Base-by-base conservation (phyloP, 2,113 vertebrate species). In the Tragelaphus scriptus region DNA sequence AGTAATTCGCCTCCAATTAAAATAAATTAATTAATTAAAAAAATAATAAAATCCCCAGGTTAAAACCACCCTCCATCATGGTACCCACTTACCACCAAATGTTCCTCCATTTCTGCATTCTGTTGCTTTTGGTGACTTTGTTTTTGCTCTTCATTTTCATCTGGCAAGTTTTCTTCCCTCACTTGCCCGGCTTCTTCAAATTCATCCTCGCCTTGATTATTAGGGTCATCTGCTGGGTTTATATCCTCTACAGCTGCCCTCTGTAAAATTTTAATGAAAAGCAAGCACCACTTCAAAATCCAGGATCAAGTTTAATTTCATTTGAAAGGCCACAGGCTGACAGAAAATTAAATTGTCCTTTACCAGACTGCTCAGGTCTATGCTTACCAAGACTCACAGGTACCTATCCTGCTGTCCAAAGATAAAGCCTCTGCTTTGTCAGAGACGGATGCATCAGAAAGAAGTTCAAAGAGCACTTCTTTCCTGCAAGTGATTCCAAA, bases 201-300 rank as follows among this genome's bases (percentile, higher is more conserved):
- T 98, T 99, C 99, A 96, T 99, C 99, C 98, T 99, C 99, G 1
- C 99, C 99, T 98, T 99, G 99, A 98, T 99, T 99, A 98, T 99
- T 99, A 32, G 99, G 99, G 98, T 99, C 99, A 61, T 99, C 99
- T 88, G 99, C 99, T 9, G 99, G 99, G 98, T 99, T 99, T 86
- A 99, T 97, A 23, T 99, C 99, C 30, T 99, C 99, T 23, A 99
- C 97, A 40, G 97, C 98, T 44, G 98, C 99, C 51, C 98, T 99
- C 99, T 99, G 93, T 7, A 97, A 96, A 84, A 96, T 88, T 97
- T 97, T 91, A 97, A 97, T 95, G 91, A 71, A 96, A 95, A 85
- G 40, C 1, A 3, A 36, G 16, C 32, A 77, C 75, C 53, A 59
- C 58, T 91, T 96, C 63, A 95, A 89, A 92, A 40, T 61, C 89